Percentiles rank a stretch among this genome's conserved stretches.
Conservation (phyloP, 2,113 vertebrate species). For the Misgurnus anguillicaudatus region DNA sequence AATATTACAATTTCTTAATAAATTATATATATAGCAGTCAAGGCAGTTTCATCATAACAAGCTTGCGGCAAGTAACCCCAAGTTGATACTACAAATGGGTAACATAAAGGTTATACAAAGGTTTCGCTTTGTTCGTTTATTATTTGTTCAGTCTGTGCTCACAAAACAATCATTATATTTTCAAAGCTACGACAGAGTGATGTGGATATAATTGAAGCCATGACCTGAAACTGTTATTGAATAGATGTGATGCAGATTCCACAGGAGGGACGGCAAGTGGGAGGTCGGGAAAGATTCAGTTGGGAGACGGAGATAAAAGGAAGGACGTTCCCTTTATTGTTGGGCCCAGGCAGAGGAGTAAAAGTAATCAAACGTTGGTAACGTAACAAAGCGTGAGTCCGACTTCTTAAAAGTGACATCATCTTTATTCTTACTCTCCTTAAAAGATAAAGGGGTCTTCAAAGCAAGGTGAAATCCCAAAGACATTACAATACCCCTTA, state of each 20-base stretch:
- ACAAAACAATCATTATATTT: constrained; percentile 53
- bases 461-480: neutral
- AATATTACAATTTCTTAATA: too few species aligned
- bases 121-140: constrained; percentile 26
- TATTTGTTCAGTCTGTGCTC: constrained; percentile 49
- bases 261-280: constrained; percentile 51
- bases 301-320: constrained; percentile 13
- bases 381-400: neutral
- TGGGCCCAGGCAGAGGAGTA: constrained; percentile 9
- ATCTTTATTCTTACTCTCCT: neutral
- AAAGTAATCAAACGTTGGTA: constrained; percentile 22
- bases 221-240: constrained; percentile 39
- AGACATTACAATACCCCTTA: neutral
- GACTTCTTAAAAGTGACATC: constrained; percentile 18
- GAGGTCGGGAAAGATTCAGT: constrained; percentile 17
- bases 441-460: neutral
- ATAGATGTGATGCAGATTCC: constrained; percentile 55
- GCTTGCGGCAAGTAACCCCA: constrained; percentile 10
- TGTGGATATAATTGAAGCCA: constrained; percentile 47
- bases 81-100: constrained; percentile 18
- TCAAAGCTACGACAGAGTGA: constrained; percentile 45
- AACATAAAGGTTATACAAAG: constrained; percentile 21
- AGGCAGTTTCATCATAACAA: constrained; percentile 18
- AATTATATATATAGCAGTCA: too few species aligned
- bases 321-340: constrained; percentile 21